Base-by-base conservation (phyloP, 2,113 vertebrate genomes). In the Xiphias gladius region DNA sequence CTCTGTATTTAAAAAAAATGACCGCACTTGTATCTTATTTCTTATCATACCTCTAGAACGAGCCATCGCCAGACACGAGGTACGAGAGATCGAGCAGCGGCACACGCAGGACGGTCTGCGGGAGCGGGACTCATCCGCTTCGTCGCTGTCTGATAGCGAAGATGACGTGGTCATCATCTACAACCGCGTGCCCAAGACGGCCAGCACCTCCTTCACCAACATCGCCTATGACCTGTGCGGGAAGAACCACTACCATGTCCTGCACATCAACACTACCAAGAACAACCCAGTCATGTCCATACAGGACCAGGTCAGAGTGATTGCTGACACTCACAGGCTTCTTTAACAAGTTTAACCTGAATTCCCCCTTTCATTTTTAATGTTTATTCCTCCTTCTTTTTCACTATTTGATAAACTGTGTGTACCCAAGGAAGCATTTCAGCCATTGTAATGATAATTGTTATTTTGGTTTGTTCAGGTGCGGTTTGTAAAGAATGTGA, bases 211-310 rank as follows among this genome's bases (percentile, higher is more conserved):
- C 52, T 99, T 99, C 95, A 99, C 97, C 93, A 99, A 99, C 89
- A 99, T 99, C 90, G 95, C 95, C 87, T 96, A 96, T 46, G 95
- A 96, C 93, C 90, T 96, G 81, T 96, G 95, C 5, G 94, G 96
- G 0, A 97, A 96, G 94, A 99, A 99, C 92, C 98, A 94, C 83
- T 99, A 97, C 61, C 99, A 99, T 43, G 99, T 99, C 77, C 96
- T 99, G 82, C 99, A 99, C 94, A 99, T 99, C 93, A 99, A 99
- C 93, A 99, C 99, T 92, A 99, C 97, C 94, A 99, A 99, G 96
- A 99, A 99, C 92, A 99, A 99, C 91, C 99, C 99, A 0, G 98
- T 99, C 90, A 99, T 99, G 99, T 99, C 99, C 85, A 93, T 99
- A 55, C 99, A 99, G 94, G 99, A 99, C 94, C 99, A 99, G 97